phyloP scores from a whole-genome alignment of 2,113 vertebrate species.

The Lophochroa leadbeateri region DNA sequence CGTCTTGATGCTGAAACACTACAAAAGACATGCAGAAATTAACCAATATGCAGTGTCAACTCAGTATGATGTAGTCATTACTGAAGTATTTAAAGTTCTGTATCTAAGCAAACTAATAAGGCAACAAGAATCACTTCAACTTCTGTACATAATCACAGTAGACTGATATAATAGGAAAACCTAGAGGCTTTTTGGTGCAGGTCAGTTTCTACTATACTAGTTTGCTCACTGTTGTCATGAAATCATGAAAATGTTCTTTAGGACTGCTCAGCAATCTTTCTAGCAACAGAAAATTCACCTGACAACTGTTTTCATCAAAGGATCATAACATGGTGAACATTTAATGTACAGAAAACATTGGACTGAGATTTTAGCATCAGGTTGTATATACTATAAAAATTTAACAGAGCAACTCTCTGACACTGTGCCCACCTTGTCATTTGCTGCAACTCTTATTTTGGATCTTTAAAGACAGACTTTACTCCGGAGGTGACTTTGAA shows the following conservation, averaged over 20 bases:
- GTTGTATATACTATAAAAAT: background rate
- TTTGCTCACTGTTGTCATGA: background rate
- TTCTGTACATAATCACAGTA: background rate
- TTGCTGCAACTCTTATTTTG: background rate
- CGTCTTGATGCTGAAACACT: background rate
- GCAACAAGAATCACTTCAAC: background rate
- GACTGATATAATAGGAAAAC: background rate
- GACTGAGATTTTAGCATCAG: background rate
- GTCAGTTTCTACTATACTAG: background rate
- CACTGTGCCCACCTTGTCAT: background rate
- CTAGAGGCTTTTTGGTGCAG: background rate
- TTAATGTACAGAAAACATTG: background rate
- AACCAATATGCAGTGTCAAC: background rate
- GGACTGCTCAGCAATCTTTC: background rate
- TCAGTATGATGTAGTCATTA: background rate
- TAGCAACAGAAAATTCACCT: background rate
- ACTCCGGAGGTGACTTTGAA: background rate
- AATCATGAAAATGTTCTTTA: background rate
- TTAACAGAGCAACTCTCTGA: background rate
- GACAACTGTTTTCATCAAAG: background rate
- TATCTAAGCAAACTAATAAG: background rate
- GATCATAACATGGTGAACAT: background rate
- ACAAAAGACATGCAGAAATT: background rate
- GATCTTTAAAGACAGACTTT: slow-evolving; percentile 3
- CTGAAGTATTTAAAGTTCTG: background rate